Evolutionary conservation across 2,113 vertebrate genomes (phyloP), one percentile per base, ranked within the genome.

Genomic region (Leucopsar rothschildi): DNA sequence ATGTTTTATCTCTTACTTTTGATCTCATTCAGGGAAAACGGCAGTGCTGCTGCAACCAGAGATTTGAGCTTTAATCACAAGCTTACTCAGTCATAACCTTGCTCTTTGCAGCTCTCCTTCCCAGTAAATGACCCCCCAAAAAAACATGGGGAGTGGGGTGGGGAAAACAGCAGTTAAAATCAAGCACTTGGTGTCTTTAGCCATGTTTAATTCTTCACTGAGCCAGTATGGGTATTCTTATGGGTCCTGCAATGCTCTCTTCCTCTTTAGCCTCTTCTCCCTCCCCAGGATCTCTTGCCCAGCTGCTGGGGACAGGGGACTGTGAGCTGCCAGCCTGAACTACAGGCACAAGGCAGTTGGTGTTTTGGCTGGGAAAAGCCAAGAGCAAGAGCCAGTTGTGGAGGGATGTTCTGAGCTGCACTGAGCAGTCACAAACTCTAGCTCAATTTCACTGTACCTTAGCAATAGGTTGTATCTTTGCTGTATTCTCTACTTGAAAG

Each of bases 31-130:
- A 57, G 52, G 84, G 80, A 42, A 90, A 89, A 70, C 0, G 5
- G n/a, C 47, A 59, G 3, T 65, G 69, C 29, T 86, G 82, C 90
- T 89, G 85, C 80, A 80, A 83, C 35, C 47, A 27, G 88, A 88
- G 94, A 89, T 79, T 57, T 73, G 57, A 35, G 76, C 90, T 96
- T 90, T 96, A 92, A 81, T 80, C 72, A 55, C 68, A 56, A 80
- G 45, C 37, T 90, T 70, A 49, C 56, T 71, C 5, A 1, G 42
- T 82, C 25, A 11, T 35, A 73, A 42, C 33, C 7, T 0, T n/a
- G 76, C 82, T 90, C 71, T 70, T 55, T 52, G 20, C 33, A 73
- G 23, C 31, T 7, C 8, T 57, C 25, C 55, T 61, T 82, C 64
- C 72, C 57, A 37, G 52, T 59, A 80, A 82, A 56, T 15, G 89